phyloP scores from a whole-genome alignment of 2,113 vertebrate species.

The Mastomys natalensis region DNA sequence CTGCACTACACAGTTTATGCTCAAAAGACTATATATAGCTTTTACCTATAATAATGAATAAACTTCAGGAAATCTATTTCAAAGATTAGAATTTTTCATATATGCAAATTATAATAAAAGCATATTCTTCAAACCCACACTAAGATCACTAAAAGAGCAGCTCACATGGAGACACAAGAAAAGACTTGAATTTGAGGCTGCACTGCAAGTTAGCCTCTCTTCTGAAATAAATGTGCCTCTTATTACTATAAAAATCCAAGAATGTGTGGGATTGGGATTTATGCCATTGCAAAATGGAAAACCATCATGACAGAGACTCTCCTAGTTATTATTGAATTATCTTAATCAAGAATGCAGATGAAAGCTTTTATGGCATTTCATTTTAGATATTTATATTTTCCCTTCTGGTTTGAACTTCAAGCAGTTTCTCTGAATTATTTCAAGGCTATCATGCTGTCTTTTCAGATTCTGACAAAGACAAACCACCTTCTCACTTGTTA shows the following conservation, averaged over 20 bases:
- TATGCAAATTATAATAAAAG: not conserved
- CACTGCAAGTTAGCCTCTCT: not conserved
- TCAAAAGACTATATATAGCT: not conserved
- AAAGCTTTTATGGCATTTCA: constrained; percentile 5
- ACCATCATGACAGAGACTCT: not conserved
- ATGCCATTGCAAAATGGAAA: not conserved
- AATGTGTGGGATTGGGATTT: not conserved
- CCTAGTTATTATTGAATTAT: not conserved
- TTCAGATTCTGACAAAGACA: constrained; percentile 46
- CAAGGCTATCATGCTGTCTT: constrained; percentile 29
- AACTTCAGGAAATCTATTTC: not conserved
- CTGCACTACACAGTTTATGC: not conserved
- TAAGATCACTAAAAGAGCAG: not conserved
- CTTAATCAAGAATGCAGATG: constrained; percentile 49
- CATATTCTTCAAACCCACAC: not conserved
- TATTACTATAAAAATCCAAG: not conserved
- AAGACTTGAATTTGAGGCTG: not conserved
- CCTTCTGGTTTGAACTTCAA: constrained; percentile 40
- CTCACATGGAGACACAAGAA: not conserved
- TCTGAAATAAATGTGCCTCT: not conserved
- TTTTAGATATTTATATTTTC: constrained; percentile 60
- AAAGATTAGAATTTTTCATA: not conserved
- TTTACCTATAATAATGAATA: not conserved
- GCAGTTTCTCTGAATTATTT: constrained; percentile 60
- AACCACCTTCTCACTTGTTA: not conserved